Conservation (phyloP, 2,888 invertebrate species). For the Drosophila anomalata region DNA sequence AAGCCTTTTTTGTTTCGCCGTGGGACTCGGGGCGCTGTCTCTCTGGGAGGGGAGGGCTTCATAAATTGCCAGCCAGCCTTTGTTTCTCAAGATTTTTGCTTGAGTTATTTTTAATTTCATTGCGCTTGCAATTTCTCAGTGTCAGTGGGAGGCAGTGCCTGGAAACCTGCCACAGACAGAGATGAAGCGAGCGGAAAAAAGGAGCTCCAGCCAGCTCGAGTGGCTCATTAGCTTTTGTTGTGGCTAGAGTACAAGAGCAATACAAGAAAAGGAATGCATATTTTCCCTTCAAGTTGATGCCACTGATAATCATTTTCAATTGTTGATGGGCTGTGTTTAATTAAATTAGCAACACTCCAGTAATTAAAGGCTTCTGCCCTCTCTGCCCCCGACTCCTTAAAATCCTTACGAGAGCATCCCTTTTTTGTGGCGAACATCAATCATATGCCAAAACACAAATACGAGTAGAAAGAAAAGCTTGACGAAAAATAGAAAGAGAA, state of each 20-base stretch:
- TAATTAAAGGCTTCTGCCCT: conserved; percentile 51
- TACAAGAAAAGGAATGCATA: conserved; percentile 23
- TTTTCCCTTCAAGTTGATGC: conserved; percentile 31
- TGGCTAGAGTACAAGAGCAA: conserved; percentile 7
- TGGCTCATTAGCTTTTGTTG: conserved; percentile 50
- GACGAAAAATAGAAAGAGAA: conserved; percentile 44
- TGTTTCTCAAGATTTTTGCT: conserved; percentile 71
- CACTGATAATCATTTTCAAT: conserved; percentile 52
- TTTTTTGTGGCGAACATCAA: conserved; percentile 25
- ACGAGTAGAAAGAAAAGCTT: conserved; percentile 22
- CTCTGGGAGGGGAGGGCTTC: conserved; percentile 47
- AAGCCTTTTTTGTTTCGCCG: conserved; percentile 63
- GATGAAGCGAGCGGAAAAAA: conserved; percentile 27
- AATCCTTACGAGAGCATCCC: neutral
- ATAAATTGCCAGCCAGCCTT: conserved; percentile 69
- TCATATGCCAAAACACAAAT: conserved; percentile 45
- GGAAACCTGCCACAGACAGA: conserved; percentile 58
- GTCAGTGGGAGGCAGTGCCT: conserved; percentile 51
- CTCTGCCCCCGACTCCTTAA: neutral
- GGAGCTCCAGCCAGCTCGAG: conserved; percentile 13
- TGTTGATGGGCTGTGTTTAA: conserved; percentile 54
- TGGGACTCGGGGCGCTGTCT: too few relatives aligned
- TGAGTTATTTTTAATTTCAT: conserved; percentile 79
- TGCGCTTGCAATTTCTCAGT: conserved; percentile 75
- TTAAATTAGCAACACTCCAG: conserved; percentile 65